phyloP scores from a whole-genome alignment of 2,888 invertebrate genomes.

The Rhagium mordax region DNA sequence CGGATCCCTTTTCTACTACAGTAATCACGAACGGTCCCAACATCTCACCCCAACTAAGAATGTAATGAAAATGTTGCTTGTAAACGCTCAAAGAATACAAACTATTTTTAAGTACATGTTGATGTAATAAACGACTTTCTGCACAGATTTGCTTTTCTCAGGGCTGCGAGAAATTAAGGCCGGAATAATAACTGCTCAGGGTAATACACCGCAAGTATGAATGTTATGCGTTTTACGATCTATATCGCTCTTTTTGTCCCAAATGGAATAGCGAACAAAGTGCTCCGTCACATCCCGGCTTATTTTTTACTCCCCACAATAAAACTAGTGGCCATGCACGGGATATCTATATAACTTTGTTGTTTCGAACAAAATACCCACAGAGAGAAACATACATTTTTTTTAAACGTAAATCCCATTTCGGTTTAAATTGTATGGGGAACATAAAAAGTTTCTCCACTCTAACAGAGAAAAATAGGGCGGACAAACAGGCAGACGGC shows the following conservation, averaged over 20 bases:
- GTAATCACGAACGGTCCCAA: constrained; percentile 23
- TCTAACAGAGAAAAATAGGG: no score
- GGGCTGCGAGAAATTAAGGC: neutral
- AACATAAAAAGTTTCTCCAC: no score
- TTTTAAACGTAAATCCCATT: no score
- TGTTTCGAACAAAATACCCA: no score
- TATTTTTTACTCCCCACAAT: neutral
- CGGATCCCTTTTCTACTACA: constrained; percentile 31
- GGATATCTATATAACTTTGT: no score
- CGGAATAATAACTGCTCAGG: neutral
- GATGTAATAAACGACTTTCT: constrained; percentile 9
- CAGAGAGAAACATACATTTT: no score
- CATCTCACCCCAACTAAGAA: constrained; percentile 14
- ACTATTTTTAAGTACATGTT: constrained; percentile 20
- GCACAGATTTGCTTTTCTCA: neutral
- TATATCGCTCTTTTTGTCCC: neutral
- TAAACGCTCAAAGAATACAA: constrained; percentile 26
- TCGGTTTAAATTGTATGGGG: no score
- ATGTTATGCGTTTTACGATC: neutral
- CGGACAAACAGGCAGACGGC: no score
- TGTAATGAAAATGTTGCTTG: constrained; percentile 32
- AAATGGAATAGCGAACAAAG: no score
- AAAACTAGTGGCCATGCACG: no score
- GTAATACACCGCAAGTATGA: neutral
- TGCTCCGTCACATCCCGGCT: no score